These are phyloP conservation scores for Papilio xuthus DNA, from an alignment of 1,140 invertebrate species.

Conservation along the genomic window DNA sequence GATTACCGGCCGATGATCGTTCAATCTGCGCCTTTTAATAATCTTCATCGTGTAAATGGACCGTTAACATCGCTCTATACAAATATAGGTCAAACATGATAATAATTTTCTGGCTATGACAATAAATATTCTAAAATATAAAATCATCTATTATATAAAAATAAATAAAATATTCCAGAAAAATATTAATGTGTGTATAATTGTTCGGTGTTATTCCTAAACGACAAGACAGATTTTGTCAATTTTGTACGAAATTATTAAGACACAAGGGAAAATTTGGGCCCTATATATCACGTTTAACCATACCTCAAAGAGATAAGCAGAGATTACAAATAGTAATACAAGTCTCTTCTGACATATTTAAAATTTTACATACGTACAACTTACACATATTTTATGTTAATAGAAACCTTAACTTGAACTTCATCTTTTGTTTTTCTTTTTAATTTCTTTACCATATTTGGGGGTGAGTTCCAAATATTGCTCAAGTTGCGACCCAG, in stretches of 20 bases:
- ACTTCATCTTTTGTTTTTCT: background rate
- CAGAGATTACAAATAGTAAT: too few species aligned
- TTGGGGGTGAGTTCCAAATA: background rate
- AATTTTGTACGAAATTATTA: background rate
- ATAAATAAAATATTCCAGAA: too few species aligned
- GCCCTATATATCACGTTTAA: too few species aligned
- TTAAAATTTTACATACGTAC: too few species aligned
- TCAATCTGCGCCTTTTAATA: constrained; percentile 34
- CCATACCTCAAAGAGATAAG: too few species aligned
- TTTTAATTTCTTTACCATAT: background rate
- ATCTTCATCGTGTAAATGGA: constrained; percentile 25
- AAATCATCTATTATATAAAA: background rate
- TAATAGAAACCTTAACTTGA: too few species aligned
- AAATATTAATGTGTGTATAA: too few species aligned
- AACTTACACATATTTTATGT: too few species aligned
- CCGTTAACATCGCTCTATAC: constrained; percentile 9
- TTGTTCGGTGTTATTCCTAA: background rate
- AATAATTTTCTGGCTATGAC: background rate
- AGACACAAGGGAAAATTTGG: too few species aligned
- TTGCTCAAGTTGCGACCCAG: background rate
- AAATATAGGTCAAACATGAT: constrained; percentile 28
- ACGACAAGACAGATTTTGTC: background rate
- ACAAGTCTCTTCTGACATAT: too few species aligned
- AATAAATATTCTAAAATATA: background rate
- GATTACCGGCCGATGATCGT: constrained; percentile 31